These are phyloP conservation scores for Epistrophe grossulariae DNA, from an alignment of 2,888 invertebrate genomes.

Conservation along the genomic window DNA sequence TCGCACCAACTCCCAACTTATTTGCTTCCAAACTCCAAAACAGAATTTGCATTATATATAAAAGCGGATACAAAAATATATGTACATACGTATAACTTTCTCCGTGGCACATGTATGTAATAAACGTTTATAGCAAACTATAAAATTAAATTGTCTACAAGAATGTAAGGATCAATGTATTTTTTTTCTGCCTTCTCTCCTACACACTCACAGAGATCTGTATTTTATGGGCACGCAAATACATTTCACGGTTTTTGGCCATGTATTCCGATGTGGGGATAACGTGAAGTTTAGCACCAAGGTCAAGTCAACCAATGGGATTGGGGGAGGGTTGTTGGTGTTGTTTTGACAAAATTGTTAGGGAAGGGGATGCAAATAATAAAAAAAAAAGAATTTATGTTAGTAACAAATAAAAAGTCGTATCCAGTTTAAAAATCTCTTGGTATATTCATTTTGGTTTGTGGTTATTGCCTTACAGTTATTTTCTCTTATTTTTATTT, in stretches of 20 bases:
- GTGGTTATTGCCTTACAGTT: conserved; percentile 40
- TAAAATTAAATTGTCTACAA: conserved; percentile 75
- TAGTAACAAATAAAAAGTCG: conserved; percentile 21
- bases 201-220: not conserved
- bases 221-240: conserved; percentile 28
- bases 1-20: not conserved
- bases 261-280: conserved; percentile 23
- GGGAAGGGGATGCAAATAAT: conserved; percentile 16
- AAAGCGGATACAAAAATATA: conserved; percentile 31
- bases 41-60: conserved; percentile 61
- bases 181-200: not conserved
- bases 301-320: conserved; percentile 44
- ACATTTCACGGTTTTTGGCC: conserved; percentile 54
- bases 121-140: conserved; percentile 73
- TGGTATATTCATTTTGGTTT: conserved; percentile 34
- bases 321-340: not conserved
- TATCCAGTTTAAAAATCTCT: conserved; percentile 24
- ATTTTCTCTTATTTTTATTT: conserved; percentile 18
- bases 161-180: conserved; percentile 47
- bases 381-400: conserved; percentile 16
- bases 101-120: conserved; percentile 58
- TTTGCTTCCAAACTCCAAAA: not conserved
- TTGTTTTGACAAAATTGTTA: conserved; percentile 5
- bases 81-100: conserved; percentile 17
- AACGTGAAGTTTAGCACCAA: conserved; percentile 55